Evolutionary conservation across 2,888 invertebrate species (phyloP), one percentile per base, ranked within the genome.

Genomic region (Acanthoscelides obtectus): DNA sequence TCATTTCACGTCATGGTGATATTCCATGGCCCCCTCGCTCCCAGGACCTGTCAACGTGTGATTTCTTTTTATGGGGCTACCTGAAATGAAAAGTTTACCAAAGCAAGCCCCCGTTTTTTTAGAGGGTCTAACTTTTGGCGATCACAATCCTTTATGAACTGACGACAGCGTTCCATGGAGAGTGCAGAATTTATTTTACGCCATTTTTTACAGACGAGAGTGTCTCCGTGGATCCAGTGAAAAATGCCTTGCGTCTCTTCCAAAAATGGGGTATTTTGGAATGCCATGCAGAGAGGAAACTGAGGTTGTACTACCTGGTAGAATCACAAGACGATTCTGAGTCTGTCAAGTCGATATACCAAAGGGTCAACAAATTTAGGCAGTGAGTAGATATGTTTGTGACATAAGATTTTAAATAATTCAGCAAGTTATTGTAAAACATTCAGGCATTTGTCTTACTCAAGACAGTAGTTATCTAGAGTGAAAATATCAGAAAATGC

Each of bases 191-290:
- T 66, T 64, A 0, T 45, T 64, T 68, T 66, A n/a, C n/a, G n/a
- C n/a, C n/a, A n/a, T 72, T 75, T 75, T 80, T 75, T 76, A 85
- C 86, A 97, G 97, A 93, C 77, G 97, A 97, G 86, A 94, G 96
- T 80, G 90, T 96, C 69, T 94, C 95, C 6, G 91, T 94, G 8
- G 96, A 97, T 83, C 92, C 94, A 0, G 90, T 97, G 69, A 92
- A 92, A 81, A 96, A 96, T 85, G 94, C 95, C 70, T 84, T 96
- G 25, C 93, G 94, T 77, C 85, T 96, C 0, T 90, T 94, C 64
- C 92, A 94, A 76, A 93, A 93, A 79, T 94, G 94, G 93, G 91
- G 91, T 76, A 90, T 95, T 17, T 81, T 97, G 45, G 93, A 95
- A 76, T 83, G 84, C 72, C 83, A 85, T 73, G 79, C 79, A n/a